Percentiles rank a stretch among this genome's conserved stretches.
These are phyloP conservation scores for Lepidothrix coronata DNA, from an alignment of 2,113 vertebrate species.

Conservation along the genomic window DNA sequence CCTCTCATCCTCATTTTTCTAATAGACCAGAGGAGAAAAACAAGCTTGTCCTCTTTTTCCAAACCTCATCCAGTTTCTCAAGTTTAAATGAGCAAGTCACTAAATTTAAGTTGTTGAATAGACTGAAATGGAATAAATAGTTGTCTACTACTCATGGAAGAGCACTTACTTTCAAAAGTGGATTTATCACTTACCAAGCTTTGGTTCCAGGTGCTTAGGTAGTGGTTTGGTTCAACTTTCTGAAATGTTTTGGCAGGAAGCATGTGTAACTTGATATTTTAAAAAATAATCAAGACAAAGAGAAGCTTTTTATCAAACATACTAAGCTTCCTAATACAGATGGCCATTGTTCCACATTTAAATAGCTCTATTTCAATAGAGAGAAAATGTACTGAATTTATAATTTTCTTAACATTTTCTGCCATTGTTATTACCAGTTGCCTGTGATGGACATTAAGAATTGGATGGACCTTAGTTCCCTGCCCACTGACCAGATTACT, in stretches of 20 bases:
- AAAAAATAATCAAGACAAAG: background rate
- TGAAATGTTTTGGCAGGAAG: background rate
- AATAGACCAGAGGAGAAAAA: background rate
- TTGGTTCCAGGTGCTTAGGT: background rate
- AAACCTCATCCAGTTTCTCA: background rate
- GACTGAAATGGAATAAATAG: background rate
- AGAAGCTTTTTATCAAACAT: background rate
- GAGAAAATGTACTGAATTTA: background rate
- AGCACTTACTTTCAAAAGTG: background rate
- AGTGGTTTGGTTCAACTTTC: background rate
- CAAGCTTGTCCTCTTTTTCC: background rate
- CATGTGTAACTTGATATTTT: background rate
- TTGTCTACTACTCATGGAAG: background rate
- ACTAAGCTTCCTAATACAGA: background rate
- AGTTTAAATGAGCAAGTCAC: background rate
- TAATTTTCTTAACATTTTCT: background rate
- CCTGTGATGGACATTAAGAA: background rate
- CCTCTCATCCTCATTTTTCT: slow-evolving; percentile 10
- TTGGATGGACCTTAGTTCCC: background rate
- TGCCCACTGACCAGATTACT: background rate
- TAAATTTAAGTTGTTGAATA: background rate
- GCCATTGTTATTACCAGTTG: background rate
- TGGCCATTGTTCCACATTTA: background rate
- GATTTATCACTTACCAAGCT: background rate
- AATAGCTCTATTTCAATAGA: background rate